Conservation (phyloP, 2,113 vertebrate species). For the Caracal caracal region DNA sequence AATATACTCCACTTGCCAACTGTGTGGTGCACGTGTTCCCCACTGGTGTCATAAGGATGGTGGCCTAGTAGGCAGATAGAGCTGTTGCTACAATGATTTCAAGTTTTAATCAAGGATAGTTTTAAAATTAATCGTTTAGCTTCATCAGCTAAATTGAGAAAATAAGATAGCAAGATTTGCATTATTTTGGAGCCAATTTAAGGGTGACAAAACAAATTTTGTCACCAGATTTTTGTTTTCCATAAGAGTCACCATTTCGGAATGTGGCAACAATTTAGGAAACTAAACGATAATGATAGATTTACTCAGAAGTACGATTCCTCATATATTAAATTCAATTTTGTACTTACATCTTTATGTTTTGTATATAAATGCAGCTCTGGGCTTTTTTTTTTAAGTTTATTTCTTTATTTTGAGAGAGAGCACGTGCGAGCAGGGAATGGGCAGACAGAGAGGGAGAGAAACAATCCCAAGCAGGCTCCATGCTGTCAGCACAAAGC, state of each 20-base stretch:
- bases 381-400: too few species aligned
- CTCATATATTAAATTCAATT: neutral
- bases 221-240: neutral
- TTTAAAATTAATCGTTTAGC: neutral
- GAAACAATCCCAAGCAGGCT: too few species aligned
- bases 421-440: too few species aligned
- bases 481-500: too few species aligned
- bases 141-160: neutral
- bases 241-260: neutral
- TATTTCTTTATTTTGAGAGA: too few species aligned
- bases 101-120: constrained; percentile 20
- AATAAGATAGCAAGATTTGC: neutral
- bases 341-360: neutral
- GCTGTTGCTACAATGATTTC: neutral
- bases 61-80: neutral
- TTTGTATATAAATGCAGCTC: neutral
- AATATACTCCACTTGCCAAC: neutral
- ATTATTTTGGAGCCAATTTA: constrained; percentile 13
- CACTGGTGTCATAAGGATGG: neutral
- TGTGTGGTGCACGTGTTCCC: neutral
- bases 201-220: neutral
- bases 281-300: neutral
- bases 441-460: too few species aligned
- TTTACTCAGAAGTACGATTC: neutral
- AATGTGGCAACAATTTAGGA: neutral